These are phyloP conservation scores for Machimus rusticus DNA, from an alignment of 2,888 invertebrate genomes.

Conservation along the genomic window DNA sequence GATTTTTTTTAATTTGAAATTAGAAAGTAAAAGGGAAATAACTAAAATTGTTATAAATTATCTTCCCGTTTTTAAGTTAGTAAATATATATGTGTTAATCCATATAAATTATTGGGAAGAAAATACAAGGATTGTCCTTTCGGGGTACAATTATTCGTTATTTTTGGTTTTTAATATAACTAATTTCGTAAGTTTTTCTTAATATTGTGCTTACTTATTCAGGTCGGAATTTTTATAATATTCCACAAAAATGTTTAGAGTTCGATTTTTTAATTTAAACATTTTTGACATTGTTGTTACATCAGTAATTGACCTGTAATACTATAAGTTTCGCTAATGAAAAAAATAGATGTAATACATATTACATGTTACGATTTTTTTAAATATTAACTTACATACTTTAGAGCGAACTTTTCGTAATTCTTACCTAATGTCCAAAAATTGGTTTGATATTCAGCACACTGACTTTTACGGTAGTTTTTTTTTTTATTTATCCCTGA, in stretches of 20 bases:
- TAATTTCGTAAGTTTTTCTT: not conserved
- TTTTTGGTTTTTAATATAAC: not conserved
- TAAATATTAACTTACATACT: not conserved
- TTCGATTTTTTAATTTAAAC: not conserved
- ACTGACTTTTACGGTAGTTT: not conserved
- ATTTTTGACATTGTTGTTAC: not conserved
- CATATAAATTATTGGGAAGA: not conserved
- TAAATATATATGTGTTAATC: not conserved
- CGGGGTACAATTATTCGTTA: not conserved
- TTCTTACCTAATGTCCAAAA: not conserved
- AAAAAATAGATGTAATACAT: not conserved
- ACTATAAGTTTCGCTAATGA: not conserved
- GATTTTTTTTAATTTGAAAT: not conserved
- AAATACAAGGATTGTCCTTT: not conserved
- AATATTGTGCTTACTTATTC: not conserved
- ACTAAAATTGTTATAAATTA: not conserved
- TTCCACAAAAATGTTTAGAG: not conserved
- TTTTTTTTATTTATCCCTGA: not conserved
- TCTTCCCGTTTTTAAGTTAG: not conserved
- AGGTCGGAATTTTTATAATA: not conserved
- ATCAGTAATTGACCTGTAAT: not conserved
- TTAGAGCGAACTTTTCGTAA: not conserved
- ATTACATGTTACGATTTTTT: not conserved
- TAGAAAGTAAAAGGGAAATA: not conserved
- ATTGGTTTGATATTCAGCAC: not conserved